These are phyloP conservation scores for Typhlichthys subterraneus DNA, from an alignment of 2,797 vertebrate species.

Conservation along the genomic window DNA sequence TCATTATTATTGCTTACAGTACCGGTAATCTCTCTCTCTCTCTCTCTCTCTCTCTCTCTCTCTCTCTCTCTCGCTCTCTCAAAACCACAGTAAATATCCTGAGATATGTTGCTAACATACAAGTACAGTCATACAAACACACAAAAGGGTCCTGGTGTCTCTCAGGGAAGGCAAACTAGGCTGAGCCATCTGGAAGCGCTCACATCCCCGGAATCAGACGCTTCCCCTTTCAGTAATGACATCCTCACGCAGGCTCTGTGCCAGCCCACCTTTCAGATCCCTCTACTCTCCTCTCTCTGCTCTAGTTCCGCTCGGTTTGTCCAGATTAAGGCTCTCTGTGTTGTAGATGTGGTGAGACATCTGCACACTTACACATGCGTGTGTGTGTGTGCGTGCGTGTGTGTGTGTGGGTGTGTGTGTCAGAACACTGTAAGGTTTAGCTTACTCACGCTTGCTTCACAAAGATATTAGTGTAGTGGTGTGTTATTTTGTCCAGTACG, in stretches of 20 bases:
- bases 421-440: background rate
- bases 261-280: background rate
- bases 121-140: slow-evolving; percentile 1
- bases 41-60: slow-evolving; percentile 4
- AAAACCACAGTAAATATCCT: slow-evolving; percentile 6
- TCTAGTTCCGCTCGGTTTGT: slow-evolving; percentile 7
- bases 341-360: background rate
- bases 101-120: slow-evolving; percentile 10
- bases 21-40: background rate
- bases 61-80: slow-evolving; percentile 5
- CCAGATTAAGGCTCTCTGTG: slow-evolving; percentile 5
- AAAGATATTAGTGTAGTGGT: background rate
- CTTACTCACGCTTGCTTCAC: background rate
- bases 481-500: too few relatives aligned
- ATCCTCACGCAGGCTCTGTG: slow-evolving; percentile 4
- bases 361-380: too few relatives aligned
- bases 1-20: slow-evolving; percentile 32
- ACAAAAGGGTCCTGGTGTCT: slow-evolving; percentile 13
- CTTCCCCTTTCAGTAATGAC: slow-evolving; percentile 23
- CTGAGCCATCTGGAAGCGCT: slow-evolving; percentile 52
- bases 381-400: slow-evolving; percentile 11
- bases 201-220: slow-evolving; percentile 34
- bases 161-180: slow-evolving; percentile 3
- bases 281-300: slow-evolving; percentile 12
- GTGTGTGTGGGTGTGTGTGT: slow-evolving; percentile 16